Percentiles rank a stretch among this genome's conserved stretches.
phyloP scores from a whole-genome alignment of 2,888 invertebrate genomes.

The Ashinkailepas kermadecensis region DNA sequence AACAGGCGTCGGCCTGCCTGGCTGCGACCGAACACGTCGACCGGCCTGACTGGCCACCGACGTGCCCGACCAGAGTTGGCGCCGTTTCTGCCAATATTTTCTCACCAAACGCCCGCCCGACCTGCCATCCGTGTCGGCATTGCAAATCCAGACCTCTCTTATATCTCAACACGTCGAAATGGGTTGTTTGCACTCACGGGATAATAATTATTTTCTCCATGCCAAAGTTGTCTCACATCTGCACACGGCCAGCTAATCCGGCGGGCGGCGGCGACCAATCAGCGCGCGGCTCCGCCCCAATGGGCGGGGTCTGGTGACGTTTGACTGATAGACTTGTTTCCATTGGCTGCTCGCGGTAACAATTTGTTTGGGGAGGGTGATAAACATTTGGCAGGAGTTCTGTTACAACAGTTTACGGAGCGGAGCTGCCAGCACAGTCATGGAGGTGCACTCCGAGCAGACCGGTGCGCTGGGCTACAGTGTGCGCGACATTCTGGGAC shows the following conservation, averaged over 20 bases:
- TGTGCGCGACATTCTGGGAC: slow-evolving; percentile 16
- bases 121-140: neutral
- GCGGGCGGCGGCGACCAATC: neutral
- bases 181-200: slow-evolving; percentile 18
- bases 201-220: slow-evolving; percentile 20
- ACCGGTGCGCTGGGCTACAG: slow-evolving; percentile 2
- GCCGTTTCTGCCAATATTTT: slow-evolving; percentile 1
- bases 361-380: slow-evolving; percentile 21
- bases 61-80: neutral
- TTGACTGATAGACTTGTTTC: slow-evolving; percentile 17
- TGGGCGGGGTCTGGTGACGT: slow-evolving; percentile 18
- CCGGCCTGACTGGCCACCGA: neutral
- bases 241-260: neutral
- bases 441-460: neutral
- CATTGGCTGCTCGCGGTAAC: slow-evolving; percentile 20
- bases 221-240: slow-evolving; percentile 19
- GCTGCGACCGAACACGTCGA: neutral
- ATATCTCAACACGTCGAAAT: slow-evolving; percentile 22
- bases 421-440: neutral
- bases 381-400: slow-evolving; percentile 8
- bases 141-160: slow-evolving; percentile 8
- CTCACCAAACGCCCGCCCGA: neutral
- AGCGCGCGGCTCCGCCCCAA: neutral
- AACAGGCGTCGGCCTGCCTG: neutral
- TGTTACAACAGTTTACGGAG: slow-evolving; percentile 23